Conservation (phyloP, 2,797 vertebrate species). For the Nothura maculosa region DNA sequence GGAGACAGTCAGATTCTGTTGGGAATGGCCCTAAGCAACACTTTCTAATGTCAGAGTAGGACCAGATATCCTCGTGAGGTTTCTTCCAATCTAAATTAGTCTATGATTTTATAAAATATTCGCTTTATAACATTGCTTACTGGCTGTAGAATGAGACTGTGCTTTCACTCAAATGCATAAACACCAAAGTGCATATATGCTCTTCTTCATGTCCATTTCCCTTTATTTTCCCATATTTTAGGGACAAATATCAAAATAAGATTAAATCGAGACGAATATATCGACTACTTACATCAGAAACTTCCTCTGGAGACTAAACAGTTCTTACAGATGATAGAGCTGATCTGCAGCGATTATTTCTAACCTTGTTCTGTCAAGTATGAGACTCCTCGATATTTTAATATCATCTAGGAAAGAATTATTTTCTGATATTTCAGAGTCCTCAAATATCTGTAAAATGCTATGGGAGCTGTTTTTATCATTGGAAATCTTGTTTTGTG, state of each 20-base stretch:
- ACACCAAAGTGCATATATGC: background rate
- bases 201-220: background rate
- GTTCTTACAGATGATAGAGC: background rate
- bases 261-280: background rate
- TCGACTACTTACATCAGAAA: background rate
- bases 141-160: background rate
- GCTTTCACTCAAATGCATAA: background rate
- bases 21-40: background rate
- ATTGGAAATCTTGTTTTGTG: background rate
- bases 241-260: background rate
- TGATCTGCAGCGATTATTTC: slow-evolving; percentile 14
- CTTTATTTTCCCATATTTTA: background rate
- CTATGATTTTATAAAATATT: background rate
- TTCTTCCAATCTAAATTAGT: background rate
- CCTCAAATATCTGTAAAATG: background rate
- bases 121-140: background rate
- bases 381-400: background rate
- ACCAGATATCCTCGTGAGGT: background rate
- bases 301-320: background rate
- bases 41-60: background rate
- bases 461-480: background rate
- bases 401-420: background rate
- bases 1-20: background rate
- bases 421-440: slow-evolving; percentile 23
- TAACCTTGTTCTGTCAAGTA: background rate